These are phyloP conservation scores for Ammospiza caudacuta DNA, from an alignment of 2,113 vertebrate genomes.

Conservation along the genomic window DNA sequence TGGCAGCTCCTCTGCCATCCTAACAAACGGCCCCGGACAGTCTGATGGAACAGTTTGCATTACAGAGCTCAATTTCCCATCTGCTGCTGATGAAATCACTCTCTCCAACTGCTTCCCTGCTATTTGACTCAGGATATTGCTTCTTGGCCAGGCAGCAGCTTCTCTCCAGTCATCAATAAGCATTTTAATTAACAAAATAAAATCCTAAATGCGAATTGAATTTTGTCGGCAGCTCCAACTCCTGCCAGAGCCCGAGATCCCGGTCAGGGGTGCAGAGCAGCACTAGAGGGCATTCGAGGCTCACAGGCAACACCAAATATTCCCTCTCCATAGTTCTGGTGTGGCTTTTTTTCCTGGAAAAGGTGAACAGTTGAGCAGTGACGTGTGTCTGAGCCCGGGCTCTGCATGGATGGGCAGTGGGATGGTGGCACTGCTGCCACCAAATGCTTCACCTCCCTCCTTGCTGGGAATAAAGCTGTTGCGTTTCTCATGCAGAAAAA, in stretches of 20 bases:
- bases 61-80: constrained; percentile 19
- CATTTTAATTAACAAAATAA: constrained; percentile 57
- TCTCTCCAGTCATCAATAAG: constrained; percentile 29
- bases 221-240: background rate
- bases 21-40: constrained; percentile 14
- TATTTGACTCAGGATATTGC: constrained; percentile 34
- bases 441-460: background rate
- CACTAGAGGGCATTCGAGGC: constrained; percentile 67
- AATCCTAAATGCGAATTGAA: background rate
- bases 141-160: background rate
- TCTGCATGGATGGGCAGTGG: background rate
- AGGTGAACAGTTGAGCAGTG: background rate
- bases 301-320: background rate
- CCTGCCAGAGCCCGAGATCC: background rate
- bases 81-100: constrained; percentile 26
- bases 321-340: background rate
- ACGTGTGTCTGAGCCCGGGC: background rate
- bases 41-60: constrained; percentile 29
- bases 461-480: background rate
- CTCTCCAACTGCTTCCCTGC: constrained; percentile 22
- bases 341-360: background rate
- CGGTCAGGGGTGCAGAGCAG: background rate
- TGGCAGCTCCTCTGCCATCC: background rate
- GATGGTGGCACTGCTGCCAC: background rate
- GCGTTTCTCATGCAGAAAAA: background rate